Evolutionary conservation across 1,140 invertebrate genomes (phyloP).

Genomic region (Drosophila asahinai): DNA sequence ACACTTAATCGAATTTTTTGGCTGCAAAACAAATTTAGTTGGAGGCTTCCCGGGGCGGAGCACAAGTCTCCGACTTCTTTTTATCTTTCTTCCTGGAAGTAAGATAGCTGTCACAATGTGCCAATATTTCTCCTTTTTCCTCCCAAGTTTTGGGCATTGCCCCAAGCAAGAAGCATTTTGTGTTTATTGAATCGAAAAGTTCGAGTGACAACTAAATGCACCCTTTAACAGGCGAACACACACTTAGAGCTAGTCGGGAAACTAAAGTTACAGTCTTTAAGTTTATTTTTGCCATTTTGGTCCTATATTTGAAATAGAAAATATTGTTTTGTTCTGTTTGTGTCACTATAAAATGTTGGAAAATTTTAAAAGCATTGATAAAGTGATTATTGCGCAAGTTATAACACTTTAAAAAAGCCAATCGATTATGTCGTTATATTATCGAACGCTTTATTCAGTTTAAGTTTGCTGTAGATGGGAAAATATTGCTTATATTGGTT

Average conservation of each 20-base stretch:
- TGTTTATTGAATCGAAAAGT: slow-evolving; percentile 24
- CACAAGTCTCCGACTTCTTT: not conserved
- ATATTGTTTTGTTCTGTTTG: not conserved
- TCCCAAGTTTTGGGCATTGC: not conserved
- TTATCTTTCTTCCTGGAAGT: slow-evolving; percentile 18
- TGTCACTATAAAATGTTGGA: not conserved
- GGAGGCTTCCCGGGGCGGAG: not conserved
- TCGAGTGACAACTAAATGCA: slow-evolving; percentile 18
- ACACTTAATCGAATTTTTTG: not conserved
- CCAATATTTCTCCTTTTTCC: slow-evolving; percentile 7
- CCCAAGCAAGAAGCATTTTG: slow-evolving; percentile 17
- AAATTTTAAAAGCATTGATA: not conserved
- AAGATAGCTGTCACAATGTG: slow-evolving; percentile 21
- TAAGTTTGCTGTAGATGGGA: not conserved
- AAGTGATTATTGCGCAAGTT: not conserved
- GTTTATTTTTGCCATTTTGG: not conserved
- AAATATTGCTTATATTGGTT: not conserved
- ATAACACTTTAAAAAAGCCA: not conserved
- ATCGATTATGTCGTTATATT: not conserved
- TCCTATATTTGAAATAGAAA: not conserved
- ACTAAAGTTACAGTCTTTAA: slow-evolving; percentile 15
- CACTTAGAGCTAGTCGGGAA: not conserved
- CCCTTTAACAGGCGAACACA: slow-evolving; percentile 13
- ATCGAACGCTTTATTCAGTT: not conserved
- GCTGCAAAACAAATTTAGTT: slow-evolving; percentile 14